Base-by-base conservation (phyloP, 1,140 invertebrate species). In the Drosophila prosaltans region DNA sequence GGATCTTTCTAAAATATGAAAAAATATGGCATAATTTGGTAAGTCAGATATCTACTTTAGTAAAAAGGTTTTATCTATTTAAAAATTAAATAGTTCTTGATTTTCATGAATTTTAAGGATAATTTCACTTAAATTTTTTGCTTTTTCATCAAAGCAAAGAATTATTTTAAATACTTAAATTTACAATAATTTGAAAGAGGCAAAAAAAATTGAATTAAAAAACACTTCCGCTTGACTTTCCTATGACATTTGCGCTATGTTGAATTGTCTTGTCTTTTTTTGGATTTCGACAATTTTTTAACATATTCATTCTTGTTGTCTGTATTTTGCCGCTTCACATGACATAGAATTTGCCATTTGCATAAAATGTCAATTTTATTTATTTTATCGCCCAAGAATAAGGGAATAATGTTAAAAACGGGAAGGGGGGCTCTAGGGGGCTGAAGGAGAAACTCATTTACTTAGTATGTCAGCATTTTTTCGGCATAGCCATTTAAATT, bases 321-420 rank as follows among this genome's bases (percentile, higher is more conserved):
- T 62, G 69, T 26, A 41, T 43, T 43, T 55, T 65, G 73, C 55
- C 54, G 72, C 41, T 69, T 51, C 72, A 69, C 73, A 75, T 69
- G 45, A 54, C 41, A 59, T 51, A 36, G 65, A 58, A 61, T 68
- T 40, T 54, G 66, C 40, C 57, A 88, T 88, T 88, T 89, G 84
- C 84, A 88, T 88, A 88, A 88, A 88, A 75, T 89, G 82, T 65
- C 84, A 74, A 89, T 88, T 88, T 88, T 89, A 89, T 88, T 84
- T 88, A 83, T 88, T 88, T 88, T 88, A 88, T 89, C 81, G 84
- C 62, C 58, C 61, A 39, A 65, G 65, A 78, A 81, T 60, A 67
- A 74, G 64, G 40, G 41, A 48, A 39, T 24, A 41, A 36, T 43
- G 51, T 16, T 48, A 36, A 36, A 36, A 36, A 36, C 6, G 32